These are phyloP conservation scores for Drosophila paulistorum DNA, from an alignment of 1,140 invertebrate species.

Conservation along the genomic window DNA sequence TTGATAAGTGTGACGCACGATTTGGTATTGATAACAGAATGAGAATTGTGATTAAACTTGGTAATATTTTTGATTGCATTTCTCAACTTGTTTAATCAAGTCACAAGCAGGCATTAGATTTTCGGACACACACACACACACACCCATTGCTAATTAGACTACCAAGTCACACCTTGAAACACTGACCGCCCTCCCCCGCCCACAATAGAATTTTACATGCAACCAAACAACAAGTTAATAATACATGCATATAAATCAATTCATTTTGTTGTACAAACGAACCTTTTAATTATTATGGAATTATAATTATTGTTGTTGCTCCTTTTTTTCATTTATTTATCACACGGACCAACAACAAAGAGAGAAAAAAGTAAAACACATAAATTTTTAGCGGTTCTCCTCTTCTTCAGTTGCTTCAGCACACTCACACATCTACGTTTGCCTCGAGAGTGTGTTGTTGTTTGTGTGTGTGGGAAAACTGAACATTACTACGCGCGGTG, in stretches of 20 bases:
- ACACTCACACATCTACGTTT: conserved; percentile 73
- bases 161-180: conserved; percentile 1
- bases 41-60: not conserved
- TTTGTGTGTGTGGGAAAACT: conserved; percentile 49
- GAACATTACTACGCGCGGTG: conserved; percentile 47
- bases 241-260: not conserved
- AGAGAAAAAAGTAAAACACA: conserved; percentile 14
- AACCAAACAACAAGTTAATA: not conserved
- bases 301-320: conserved; percentile 24
- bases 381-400: conserved; percentile 16
- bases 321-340: conserved; percentile 34
- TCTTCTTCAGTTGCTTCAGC: conserved; percentile 58
- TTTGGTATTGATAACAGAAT: not conserved
- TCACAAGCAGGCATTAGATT: not conserved
- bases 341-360: conserved; percentile 45
- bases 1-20: conserved; percentile 34
- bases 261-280: not conserved
- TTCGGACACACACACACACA: conserved; percentile 3
- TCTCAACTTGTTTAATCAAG: not conserved
- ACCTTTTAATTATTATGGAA: conserved; percentile 44
- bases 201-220: not conserved
- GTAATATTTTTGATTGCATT: too few relatives aligned
- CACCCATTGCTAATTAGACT: conserved; percentile 4
- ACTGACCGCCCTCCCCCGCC: not conserved
- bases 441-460: conserved; percentile 22